A percentile compares a stretch with the other conserved stretches of the same genome.
Conservation (phyloP, 2,888 invertebrate species). For the Heliconius aoede region DNA sequence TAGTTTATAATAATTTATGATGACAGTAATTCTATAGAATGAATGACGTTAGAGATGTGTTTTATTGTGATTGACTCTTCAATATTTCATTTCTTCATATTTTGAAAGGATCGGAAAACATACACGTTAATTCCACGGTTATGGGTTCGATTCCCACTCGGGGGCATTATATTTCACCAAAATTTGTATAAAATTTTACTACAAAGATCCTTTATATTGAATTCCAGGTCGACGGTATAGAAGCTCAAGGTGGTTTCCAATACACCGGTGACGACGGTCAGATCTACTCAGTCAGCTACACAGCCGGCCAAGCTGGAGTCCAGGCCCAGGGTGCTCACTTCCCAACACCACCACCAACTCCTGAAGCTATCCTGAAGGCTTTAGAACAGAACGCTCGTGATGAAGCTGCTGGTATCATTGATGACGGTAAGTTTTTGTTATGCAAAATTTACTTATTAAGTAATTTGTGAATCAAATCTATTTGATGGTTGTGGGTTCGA, state of each 20-base stretch:
- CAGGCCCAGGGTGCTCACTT: slow-evolving; percentile 83
- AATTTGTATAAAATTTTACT: too few species aligned
- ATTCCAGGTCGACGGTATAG: slow-evolving; percentile 77
- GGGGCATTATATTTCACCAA: too few species aligned
- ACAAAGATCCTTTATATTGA: background rate
- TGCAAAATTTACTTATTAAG: background rate
- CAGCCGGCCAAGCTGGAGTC: slow-evolving; percentile 84
- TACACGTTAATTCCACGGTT: too few species aligned
- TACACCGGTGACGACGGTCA: slow-evolving; percentile 85
- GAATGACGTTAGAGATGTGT: background rate
- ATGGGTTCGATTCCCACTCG: too few species aligned
- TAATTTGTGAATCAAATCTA: background rate
- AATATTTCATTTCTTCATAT: too few species aligned
- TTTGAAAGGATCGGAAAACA: too few species aligned
- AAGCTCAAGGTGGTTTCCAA: slow-evolving; percentile 83
- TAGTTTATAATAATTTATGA: background rate
- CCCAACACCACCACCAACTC: slow-evolving; percentile 84
- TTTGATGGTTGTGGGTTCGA: too few species aligned
- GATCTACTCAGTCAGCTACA: slow-evolving; percentile 80
- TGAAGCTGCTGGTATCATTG: slow-evolving; percentile 82
- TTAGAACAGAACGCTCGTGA: slow-evolving; percentile 81
- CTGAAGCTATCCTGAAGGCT: slow-evolving; percentile 83
- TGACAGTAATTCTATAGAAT: background rate
- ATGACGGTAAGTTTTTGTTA: slow-evolving; percentile 70
- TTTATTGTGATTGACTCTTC: slow-evolving; percentile 1